These are phyloP conservation scores for Pseudobourletiella spinata DNA, from an alignment of 1,140 invertebrate species.

Conservation along the genomic window DNA sequence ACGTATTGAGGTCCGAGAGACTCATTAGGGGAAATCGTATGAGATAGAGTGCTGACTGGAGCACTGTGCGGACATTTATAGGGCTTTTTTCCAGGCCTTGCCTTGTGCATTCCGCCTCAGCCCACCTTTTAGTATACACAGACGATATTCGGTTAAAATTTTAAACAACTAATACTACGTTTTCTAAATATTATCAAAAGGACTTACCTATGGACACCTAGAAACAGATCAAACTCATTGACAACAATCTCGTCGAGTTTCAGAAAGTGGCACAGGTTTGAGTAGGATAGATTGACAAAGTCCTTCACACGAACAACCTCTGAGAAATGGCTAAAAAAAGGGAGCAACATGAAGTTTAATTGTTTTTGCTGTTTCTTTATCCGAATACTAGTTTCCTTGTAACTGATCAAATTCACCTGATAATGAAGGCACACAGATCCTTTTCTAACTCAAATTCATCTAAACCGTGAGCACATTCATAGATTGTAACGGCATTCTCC, in stretches of 20 bases:
- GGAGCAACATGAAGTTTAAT: background rate
- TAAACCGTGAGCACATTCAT: background rate
- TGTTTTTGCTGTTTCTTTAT: background rate
- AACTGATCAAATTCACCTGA: too few species aligned
- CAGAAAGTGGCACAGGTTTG: background rate
- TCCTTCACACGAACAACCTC: background rate
- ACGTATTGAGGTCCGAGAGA: background rate
- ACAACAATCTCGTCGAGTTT: background rate
- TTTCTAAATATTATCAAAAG: too few species aligned
- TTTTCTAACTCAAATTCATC: background rate
- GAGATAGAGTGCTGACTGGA: background rate
- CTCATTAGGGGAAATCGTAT: constrained; percentile 3
- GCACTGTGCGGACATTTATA: background rate
- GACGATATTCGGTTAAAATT: too few species aligned
- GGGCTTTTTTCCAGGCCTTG: background rate
- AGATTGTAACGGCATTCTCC: background rate
- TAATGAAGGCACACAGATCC: background rate
- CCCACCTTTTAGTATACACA: background rate
- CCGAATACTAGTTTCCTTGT: background rate
- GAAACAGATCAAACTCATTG: background rate
- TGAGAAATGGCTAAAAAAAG: background rate
- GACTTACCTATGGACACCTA: background rate
- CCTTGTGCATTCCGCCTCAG: background rate
- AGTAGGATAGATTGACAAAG: background rate
- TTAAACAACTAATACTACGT: too few species aligned